Evolutionary conservation across 2,888 invertebrate species (phyloP), one percentile per base, ranked within the genome.

Genomic region (Diaperis boleti): DNA sequence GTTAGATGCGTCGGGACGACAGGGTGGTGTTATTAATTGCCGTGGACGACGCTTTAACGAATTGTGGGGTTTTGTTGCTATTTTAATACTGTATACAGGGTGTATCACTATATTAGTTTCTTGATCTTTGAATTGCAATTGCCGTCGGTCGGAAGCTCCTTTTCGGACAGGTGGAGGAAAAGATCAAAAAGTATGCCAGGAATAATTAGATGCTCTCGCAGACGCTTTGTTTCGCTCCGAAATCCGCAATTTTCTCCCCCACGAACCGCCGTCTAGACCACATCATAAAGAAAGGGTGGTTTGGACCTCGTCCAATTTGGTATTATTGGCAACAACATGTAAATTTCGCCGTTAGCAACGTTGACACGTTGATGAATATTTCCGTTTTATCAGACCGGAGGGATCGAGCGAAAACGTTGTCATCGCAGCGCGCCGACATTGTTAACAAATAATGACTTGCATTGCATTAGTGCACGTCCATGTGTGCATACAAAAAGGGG

Each of bases 1-100:
- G 39, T 18, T 37, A 54, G 54, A 39, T 54, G 42, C 41, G 42
- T 54, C 52, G 39, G 26, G 37, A 52, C 52, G 52, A 52, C 52
- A 39, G 20, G 7, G 22, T 11, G 2, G 20, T 11, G 52, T 52
- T 52, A 52, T 52, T 52, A 52, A 52, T 52, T 39, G 52, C 11
- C 33, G 33, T n/a, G n/a, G n/a, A n/a, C n/a, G n/a, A n/a, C n/a
- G n/a, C n/a, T n/a, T n/a, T n/a, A n/a, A n/a, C n/a, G n/a, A n/a
- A n/a, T n/a, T n/a, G n/a, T n/a, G n/a, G n/a, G n/a, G n/a, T n/a
- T n/a, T n/a, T n/a, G n/a, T n/a, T n/a, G n/a, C n/a, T n/a, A n/a
- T n/a, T n/a, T n/a, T n/a, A n/a, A n/a, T n/a, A n/a, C n/a, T n/a
- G n/a, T n/a, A n/a, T n/a, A n/a, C n/a, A n/a, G n/a, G n/a, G n/a